A percentile compares a stretch with the other conserved stretches of the same genome.
phyloP scores from a whole-genome alignment of 2,888 invertebrate species.

The Brachylomia viminalis region DNA sequence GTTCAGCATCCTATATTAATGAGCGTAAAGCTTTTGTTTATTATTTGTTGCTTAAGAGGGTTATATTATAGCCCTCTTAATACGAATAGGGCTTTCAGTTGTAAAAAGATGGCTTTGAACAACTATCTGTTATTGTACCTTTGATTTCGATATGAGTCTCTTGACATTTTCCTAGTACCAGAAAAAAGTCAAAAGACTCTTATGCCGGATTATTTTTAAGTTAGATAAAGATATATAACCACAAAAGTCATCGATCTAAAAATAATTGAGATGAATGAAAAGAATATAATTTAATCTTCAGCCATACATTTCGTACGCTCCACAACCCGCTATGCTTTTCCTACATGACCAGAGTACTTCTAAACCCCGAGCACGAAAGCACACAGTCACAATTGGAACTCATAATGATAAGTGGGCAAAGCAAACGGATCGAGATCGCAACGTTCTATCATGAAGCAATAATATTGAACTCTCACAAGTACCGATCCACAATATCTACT shows the following conservation, averaged over 20 bases:
- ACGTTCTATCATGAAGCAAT: constrained; percentile 78
- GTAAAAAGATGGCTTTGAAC: neutral
- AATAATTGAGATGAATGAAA: neutral
- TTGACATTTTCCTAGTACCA: too few relatives aligned
- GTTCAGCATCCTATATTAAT: constrained; percentile 67
- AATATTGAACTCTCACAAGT: constrained; percentile 84
- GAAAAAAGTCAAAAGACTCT: too few relatives aligned
- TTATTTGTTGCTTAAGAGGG: constrained; percentile 33
- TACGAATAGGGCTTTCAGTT: neutral
- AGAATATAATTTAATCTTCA: neutral
- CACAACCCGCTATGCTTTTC: constrained; percentile 24
- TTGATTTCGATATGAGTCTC: neutral
- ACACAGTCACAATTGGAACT: constrained; percentile 70
- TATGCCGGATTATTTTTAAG: too few relatives aligned
- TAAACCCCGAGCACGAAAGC: constrained; percentile 67
- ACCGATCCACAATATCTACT: constrained; percentile 87
- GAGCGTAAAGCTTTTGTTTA: constrained; percentile 52
- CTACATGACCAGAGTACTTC: constrained; percentile 57
- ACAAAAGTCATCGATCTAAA: neutral
- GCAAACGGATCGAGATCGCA: constrained; percentile 74
- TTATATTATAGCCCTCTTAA: neutral
- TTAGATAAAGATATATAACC: neutral
- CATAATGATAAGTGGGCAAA: constrained; percentile 74
- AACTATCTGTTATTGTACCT: neutral
- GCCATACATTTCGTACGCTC: constrained; percentile 8